Conservation (phyloP, 2,797 vertebrate species). For the Adrianichthys oophorus region DNA sequence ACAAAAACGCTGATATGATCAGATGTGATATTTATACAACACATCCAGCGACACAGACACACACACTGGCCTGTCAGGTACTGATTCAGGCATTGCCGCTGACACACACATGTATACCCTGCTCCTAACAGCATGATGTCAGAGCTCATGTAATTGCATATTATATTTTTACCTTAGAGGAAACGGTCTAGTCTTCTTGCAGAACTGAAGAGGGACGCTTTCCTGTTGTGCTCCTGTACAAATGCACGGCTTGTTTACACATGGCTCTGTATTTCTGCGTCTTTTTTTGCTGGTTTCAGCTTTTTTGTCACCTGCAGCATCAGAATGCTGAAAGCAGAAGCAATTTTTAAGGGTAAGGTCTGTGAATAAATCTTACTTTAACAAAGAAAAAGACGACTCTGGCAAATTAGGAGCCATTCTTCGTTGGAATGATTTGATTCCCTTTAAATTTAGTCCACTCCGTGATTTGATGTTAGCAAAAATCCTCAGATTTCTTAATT, state of each 20-base stretch:
- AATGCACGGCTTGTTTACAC: not conserved
- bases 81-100: constrained; percentile 9
- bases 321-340: not conserved
- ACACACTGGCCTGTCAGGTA: constrained; percentile 23
- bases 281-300: not conserved
- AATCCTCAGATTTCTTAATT: not conserved
- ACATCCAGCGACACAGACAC: constrained; percentile 4
- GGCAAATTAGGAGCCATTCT: no score
- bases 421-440: no score
- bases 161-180: constrained; percentile 2
- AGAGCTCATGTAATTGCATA: constrained; percentile 16
- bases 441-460: no score
- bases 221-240: constrained; percentile 13
- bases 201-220: constrained; percentile 10
- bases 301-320: not conserved
- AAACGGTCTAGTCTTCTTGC: constrained; percentile 17
- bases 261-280: constrained; percentile 1
- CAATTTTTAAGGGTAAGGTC: not conserved
- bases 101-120: constrained; percentile 6
- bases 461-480: no score
- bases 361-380: no score
- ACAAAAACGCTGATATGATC: constrained; percentile 11
- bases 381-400: no score
- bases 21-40: constrained; percentile 5
- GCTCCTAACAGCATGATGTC: constrained; percentile 7